A percentile compares a stretch with the other conserved stretches of the same genome.
These are phyloP conservation scores for Anisognathus igniventris DNA, from an alignment of 2,797 vertebrate species.

Conservation along the genomic window DNA sequence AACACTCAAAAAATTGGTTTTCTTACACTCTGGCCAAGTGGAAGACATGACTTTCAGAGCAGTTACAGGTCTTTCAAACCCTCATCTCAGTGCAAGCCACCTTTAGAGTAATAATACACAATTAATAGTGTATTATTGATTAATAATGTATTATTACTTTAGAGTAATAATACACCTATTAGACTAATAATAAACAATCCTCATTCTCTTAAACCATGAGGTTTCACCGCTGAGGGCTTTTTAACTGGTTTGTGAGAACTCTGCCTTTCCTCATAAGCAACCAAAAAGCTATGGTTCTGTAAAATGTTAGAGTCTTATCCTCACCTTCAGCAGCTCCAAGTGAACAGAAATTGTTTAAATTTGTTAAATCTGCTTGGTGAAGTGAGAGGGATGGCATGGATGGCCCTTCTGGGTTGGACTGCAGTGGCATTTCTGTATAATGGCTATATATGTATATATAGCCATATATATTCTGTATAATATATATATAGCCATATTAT, in stretches of 20 bases:
- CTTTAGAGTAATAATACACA: background rate
- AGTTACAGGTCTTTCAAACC: background rate
- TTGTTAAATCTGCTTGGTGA: background rate
- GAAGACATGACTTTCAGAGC: background rate
- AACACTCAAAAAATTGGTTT: background rate
- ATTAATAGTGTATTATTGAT: background rate
- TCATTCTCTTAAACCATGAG: background rate
- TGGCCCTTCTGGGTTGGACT: background rate
- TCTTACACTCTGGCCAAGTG: background rate
- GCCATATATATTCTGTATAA: too few species aligned
- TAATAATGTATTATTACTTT: background rate
- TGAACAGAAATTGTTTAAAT: background rate
- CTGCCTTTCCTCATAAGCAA: background rate
- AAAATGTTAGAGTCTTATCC: background rate
- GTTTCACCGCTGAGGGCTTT: background rate
- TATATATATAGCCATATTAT: too few species aligned
- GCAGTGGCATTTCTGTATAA: background rate
- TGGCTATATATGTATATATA: too few species aligned
- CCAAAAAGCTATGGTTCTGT: background rate
- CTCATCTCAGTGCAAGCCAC: background rate
- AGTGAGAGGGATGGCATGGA: background rate
- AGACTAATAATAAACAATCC: background rate
- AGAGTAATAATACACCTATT: background rate
- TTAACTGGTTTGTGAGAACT: background rate
- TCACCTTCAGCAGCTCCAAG: background rate